phyloP scores from a whole-genome alignment of 2,797 vertebrate species.

The Lepidocolaptes lacrymiger region DNA sequence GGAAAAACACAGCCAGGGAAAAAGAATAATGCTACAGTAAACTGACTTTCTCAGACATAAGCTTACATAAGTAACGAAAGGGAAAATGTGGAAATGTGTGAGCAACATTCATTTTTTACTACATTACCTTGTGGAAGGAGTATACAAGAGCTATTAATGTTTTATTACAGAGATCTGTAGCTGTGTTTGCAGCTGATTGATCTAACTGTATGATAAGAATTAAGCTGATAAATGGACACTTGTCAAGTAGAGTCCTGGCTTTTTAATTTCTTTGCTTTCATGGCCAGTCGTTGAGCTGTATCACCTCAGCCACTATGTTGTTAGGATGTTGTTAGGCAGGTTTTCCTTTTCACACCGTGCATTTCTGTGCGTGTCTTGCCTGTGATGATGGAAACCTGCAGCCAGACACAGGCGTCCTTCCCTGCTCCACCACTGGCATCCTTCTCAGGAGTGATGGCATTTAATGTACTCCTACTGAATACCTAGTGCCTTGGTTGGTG shows the following conservation, averaged over 20 bases:
- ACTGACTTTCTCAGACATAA: background rate
- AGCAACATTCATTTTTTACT: background rate
- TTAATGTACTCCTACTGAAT: background rate
- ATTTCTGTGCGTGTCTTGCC: fast-evolving
- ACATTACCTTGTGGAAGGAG: background rate
- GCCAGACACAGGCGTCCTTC: background rate
- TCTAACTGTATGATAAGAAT: background rate
- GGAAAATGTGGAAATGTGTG: background rate
- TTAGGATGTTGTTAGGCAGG: background rate
- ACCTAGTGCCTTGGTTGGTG: background rate
- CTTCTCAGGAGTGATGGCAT: fast-evolving
- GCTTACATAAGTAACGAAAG: background rate
- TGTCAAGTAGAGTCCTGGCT: background rate
- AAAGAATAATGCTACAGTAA: background rate
- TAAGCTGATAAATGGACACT: background rate
- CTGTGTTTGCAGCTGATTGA: background rate
- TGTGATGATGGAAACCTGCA: background rate
- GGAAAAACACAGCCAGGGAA: background rate
- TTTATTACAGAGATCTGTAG: constrained; percentile 15
- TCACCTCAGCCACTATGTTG: background rate
- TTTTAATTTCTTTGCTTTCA: background rate
- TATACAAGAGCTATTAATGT: constrained; percentile 1
- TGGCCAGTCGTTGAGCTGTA: background rate
- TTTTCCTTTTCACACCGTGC: background rate
- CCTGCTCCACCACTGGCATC: background rate